These are phyloP conservation scores for Adelognathus sp. DNA, from an alignment of 2,888 invertebrate species.

Conservation along the genomic window DNA sequence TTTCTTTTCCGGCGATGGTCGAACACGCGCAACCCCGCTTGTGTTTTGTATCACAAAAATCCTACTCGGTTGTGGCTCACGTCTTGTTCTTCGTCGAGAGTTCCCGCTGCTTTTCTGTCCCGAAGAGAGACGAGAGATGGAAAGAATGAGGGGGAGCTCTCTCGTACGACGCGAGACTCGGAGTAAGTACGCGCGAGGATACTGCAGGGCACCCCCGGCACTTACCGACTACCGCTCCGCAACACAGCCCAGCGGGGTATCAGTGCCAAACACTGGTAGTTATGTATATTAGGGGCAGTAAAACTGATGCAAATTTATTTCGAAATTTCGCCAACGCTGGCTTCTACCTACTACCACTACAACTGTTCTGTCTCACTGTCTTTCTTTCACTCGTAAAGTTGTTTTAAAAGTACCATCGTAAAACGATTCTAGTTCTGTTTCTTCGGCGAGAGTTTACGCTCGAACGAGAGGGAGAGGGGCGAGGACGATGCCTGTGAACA, in stretches of 20 bases:
- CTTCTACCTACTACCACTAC: neutral
- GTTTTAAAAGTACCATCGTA: slow-evolving; percentile 77
- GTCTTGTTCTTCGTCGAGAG: slow-evolving; percentile 19
- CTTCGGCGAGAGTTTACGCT: slow-evolving; percentile 29
- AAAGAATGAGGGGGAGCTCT: neutral
- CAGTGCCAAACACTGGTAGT: slow-evolving; percentile 78
- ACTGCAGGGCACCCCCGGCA: slow-evolving; percentile 34
- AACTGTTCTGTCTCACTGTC: neutral
- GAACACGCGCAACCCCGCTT: slow-evolving; percentile 40
- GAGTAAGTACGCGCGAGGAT: slow-evolving; percentile 49
- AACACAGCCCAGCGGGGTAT: slow-evolving; percentile 64
- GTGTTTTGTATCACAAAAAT: slow-evolving; percentile 54
- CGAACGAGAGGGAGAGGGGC: too few relatives aligned
- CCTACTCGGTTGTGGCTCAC: slow-evolving; percentile 26
- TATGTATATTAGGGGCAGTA: slow-evolving; percentile 77
- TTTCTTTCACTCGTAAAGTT: slow-evolving; percentile 70
- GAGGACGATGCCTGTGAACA: slow-evolving; percentile 36
- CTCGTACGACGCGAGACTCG: slow-evolving; percentile 20
- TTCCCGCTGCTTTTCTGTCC: slow-evolving; percentile 19
- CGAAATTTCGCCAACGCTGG: slow-evolving; percentile 69
- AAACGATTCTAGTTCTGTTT: slow-evolving; percentile 75
- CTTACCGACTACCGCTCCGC: slow-evolving; percentile 32
- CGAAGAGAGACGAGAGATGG: neutral
- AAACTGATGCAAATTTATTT: slow-evolving; percentile 79
- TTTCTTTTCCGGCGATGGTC: slow-evolving; percentile 62